Evolutionary conservation across 2,888 invertebrate species (phyloP).

Genomic region (Ctena decussata): DNA sequence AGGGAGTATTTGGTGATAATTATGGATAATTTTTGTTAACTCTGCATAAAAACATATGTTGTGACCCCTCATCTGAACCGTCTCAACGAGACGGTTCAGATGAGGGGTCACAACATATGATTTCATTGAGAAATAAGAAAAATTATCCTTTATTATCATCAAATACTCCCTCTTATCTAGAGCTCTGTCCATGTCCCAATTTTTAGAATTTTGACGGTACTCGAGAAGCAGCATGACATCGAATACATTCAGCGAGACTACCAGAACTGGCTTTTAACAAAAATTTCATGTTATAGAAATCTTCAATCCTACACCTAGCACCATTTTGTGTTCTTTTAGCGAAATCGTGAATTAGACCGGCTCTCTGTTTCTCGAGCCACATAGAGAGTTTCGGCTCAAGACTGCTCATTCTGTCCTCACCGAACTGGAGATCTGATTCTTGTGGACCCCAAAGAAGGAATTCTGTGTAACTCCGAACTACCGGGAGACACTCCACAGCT

Average conservation of each 20-base stretch:
- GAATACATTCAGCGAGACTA: constrained; percentile 78
- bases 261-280: constrained; percentile 80
- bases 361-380: constrained; percentile 81
- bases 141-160: too few relatives aligned
- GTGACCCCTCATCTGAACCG: too few relatives aligned
- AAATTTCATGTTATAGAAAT: constrained; percentile 83
- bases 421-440: constrained; percentile 53
- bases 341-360: constrained; percentile 73
- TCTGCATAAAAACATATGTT: too few relatives aligned
- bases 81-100: too few relatives aligned
- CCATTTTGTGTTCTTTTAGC: constrained; percentile 70
- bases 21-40: too few relatives aligned
- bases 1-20: too few relatives aligned
- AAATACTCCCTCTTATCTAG: too few relatives aligned
- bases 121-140: too few relatives aligned
- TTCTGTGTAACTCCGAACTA: constrained; percentile 80
- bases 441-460: constrained; percentile 82
- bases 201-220: too few relatives aligned
- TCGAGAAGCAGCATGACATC: constrained; percentile 55
- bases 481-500: constrained; percentile 76
- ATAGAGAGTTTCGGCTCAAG: constrained; percentile 78
- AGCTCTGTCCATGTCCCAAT: too few relatives aligned
- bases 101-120: too few relatives aligned
- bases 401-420: constrained; percentile 61
- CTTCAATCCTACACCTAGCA: constrained; percentile 72